A percentile compares a stretch with the other conserved stretches of the same genome.
Conservation (phyloP, 2,888 invertebrate species). For the Liopterus haemorrhoidalis region DNA sequence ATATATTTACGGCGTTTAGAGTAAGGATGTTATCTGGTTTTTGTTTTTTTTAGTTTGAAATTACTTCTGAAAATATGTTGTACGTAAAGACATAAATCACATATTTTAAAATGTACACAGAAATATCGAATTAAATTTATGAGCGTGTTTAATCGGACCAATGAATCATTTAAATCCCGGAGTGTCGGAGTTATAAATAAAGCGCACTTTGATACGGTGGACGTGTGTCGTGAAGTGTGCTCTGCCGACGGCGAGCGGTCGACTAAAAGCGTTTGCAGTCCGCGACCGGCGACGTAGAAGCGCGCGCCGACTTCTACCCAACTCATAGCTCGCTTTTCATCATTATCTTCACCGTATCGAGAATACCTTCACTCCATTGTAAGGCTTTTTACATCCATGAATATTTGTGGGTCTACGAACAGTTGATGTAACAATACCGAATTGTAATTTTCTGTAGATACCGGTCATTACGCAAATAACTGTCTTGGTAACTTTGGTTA, state of each 20-base stretch:
- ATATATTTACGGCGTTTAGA: no score
- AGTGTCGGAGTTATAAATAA: slow-evolving; percentile 21
- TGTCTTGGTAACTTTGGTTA: slow-evolving; percentile 23
- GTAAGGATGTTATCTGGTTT: no score
- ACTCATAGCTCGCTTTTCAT: no score
- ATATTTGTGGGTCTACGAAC: no score
- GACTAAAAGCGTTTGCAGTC: background rate
- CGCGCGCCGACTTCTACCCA: background rate
- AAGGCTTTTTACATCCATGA: no score
- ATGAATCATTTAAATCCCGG: slow-evolving; percentile 38
- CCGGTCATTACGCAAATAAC: slow-evolving; percentile 23
- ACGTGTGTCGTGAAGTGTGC: slow-evolving; percentile 3
- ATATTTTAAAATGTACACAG: background rate
- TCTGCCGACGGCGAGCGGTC: slow-evolving; percentile 6
- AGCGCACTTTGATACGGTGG: slow-evolving; percentile 24
- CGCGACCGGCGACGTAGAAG: background rate
- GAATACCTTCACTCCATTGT: no score
- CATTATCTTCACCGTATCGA: no score
- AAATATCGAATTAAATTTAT: slow-evolving; percentile 34
- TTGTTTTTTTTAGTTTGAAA: slow-evolving; percentile 10
- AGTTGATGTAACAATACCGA: slow-evolving; percentile 21
- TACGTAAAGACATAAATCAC: background rate
- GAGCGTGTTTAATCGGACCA: slow-evolving; percentile 36
- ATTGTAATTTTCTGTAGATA: slow-evolving; percentile 20
- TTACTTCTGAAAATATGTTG: slow-evolving; percentile 8